Percentiles rank a stretch among this genome's conserved stretches.
These are phyloP conservation scores for Psophia crepitans DNA, from an alignment of 2,113 vertebrate species.

Conservation along the genomic window DNA sequence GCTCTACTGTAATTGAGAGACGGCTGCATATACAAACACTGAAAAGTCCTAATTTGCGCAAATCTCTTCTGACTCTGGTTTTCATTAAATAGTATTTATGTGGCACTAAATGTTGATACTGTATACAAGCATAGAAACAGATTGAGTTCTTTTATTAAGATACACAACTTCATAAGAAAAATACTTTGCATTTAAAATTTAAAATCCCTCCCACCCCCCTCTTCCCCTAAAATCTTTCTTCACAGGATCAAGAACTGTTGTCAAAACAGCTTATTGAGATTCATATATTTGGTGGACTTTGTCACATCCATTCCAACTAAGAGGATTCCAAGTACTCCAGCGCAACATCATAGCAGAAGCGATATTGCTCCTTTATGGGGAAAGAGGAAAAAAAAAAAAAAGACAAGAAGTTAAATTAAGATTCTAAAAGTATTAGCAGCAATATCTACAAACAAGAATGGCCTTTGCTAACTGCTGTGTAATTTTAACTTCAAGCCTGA, in stretches of 20 bases:
- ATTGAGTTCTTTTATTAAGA: conserved; percentile 77
- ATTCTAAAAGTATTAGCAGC: neutral
- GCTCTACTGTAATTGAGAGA: conserved; percentile 67
- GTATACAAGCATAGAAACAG: conserved; percentile 79
- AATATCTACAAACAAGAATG: neutral
- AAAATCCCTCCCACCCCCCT: conserved; percentile 69
- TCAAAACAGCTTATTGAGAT: conserved; percentile 57
- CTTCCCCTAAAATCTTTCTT: conserved; percentile 74
- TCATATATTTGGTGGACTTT: conserved; percentile 31
- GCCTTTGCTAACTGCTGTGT: neutral
- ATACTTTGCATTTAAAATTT: conserved; percentile 82
- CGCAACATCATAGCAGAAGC: conserved; percentile 96
- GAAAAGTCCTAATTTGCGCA: conserved; percentile 50
- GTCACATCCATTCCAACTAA: conserved; percentile 69
- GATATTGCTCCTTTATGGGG: conserved; percentile 89
- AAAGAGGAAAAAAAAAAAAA: neutral
- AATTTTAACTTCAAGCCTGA: neutral
- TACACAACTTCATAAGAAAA: conserved; percentile 84
- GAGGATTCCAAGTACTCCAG: conserved; percentile 96
- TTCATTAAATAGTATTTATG: conserved; percentile 72
- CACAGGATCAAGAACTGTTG: conserved; percentile 69
- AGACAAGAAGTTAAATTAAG: neutral
- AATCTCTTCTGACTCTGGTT: conserved; percentile 56
- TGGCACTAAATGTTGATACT: conserved; percentile 76
- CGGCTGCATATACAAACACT: conserved; percentile 73